phyloP scores from a whole-genome alignment of 2,797 vertebrate genomes.

The Zenarchopterus dispar region DNA sequence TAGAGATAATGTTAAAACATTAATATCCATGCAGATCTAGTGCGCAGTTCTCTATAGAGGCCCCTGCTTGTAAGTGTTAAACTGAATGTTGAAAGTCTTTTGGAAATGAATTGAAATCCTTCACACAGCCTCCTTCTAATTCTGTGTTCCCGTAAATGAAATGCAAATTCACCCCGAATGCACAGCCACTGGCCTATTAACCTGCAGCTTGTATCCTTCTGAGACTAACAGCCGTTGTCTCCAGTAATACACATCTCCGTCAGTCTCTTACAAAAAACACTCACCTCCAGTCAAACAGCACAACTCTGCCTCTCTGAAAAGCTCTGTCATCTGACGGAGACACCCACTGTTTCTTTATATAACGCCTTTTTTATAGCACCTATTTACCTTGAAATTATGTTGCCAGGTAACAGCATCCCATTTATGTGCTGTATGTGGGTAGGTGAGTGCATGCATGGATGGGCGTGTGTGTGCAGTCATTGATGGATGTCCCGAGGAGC shows the following conservation, averaged over 20 bases:
- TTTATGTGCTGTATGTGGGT: conserved; percentile 18
- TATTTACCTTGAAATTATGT: conserved; percentile 73
- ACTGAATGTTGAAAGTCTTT: not conserved
- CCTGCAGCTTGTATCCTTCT: conserved; percentile 5
- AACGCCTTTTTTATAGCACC: conserved; percentile 61
- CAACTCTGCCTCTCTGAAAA: conserved; percentile 29
- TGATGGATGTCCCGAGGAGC: conserved; percentile 53
- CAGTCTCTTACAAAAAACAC: conserved; percentile 30
- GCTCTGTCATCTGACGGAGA: conserved; percentile 48
- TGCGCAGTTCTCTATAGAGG: not conserved
- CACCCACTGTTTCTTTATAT: conserved; percentile 57
- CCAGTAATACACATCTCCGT: conserved; percentile 35
- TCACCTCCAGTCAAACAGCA: conserved; percentile 48
- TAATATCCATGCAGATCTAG: not conserved
- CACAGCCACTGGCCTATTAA: conserved; percentile 21
- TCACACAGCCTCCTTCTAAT: not conserved
- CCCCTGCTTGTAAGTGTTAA: not conserved
- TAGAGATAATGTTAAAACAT: not conserved
- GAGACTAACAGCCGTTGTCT: conserved; percentile 29
- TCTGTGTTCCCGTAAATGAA: not conserved
- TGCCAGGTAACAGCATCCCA: conserved; percentile 73
- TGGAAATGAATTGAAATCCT: not conserved
- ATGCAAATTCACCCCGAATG: conserved; percentile 5
- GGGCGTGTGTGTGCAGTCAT: conserved; percentile 30
- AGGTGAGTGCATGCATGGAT: conserved; percentile 8